These are phyloP conservation scores for Pipistrellus pipistrellus DNA, from an alignment of 2,797 vertebrate genomes.

Conservation along the genomic window DNA sequence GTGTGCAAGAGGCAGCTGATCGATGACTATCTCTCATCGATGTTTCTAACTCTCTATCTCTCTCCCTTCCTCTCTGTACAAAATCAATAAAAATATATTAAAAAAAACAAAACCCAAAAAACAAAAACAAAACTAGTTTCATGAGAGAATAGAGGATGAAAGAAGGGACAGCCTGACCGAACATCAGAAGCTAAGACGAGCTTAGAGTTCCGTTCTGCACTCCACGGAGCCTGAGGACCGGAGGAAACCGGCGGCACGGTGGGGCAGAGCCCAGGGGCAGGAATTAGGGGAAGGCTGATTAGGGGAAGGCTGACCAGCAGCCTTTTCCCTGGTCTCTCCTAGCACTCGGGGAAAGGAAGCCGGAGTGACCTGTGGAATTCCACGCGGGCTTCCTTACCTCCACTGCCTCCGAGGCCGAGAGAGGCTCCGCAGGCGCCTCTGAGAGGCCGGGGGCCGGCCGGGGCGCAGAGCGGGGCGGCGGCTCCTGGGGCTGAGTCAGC, in stretches of 20 bases:
- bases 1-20: too few relatives aligned
- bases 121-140: background rate
- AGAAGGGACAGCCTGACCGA: background rate
- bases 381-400: constrained; percentile 74
- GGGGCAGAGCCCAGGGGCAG: background rate
- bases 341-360: accelerated
- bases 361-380: background rate
- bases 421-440: background rate
- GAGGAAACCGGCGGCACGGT: background rate
- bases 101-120: background rate
- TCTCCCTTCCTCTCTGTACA: too few relatives aligned
- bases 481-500: constrained; percentile 49
- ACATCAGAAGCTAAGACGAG: background rate
- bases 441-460: background rate
- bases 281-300: background rate
- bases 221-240: background rate
- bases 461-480: background rate
- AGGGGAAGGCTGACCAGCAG: background rate
- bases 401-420: background rate
- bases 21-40: too few relatives aligned
- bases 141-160: background rate
- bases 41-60: too few relatives aligned
- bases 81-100: too few relatives aligned
- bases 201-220: background rate
- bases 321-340: background rate